Conservation (phyloP, 2,797 vertebrate species). For the Ctenosaura bakeri region DNA sequence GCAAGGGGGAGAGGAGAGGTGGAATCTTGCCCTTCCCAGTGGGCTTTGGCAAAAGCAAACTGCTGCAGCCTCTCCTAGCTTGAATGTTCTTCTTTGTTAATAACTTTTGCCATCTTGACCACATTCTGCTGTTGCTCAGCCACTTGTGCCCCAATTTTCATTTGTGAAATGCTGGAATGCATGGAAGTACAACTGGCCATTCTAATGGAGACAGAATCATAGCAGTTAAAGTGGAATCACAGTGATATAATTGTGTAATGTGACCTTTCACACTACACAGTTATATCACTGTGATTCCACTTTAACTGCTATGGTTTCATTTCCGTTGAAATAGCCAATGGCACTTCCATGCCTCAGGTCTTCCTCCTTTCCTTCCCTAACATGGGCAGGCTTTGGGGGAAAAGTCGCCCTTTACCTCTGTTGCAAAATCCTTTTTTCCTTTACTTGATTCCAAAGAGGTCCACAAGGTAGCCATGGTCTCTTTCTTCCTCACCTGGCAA, state of each 20-base stretch:
- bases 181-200: neutral
- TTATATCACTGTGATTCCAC: too few species aligned
- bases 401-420: neutral
- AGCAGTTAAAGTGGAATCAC: neutral
- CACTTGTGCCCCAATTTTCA: too few species aligned
- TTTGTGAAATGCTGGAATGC: neutral
- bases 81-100: too few species aligned
- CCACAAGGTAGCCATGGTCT: neutral
- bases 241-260: too few species aligned
- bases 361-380: neutral
- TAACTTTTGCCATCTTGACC: too few species aligned
- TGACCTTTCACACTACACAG: too few species aligned
- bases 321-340: too few species aligned
- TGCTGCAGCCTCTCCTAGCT: neutral
- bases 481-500: neutral
- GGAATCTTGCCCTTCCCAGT: too few species aligned
- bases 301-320: too few species aligned
- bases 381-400: neutral
- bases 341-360: neutral
- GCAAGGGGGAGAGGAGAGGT: neutral
- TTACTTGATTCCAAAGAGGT: constrained; percentile 22
- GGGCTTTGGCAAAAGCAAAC: neutral
- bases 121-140: too few species aligned
- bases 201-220: neutral
- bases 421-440: neutral